These are phyloP conservation scores for Cephus runcator DNA, from an alignment of 2,888 invertebrate species.

Conservation along the genomic window DNA sequence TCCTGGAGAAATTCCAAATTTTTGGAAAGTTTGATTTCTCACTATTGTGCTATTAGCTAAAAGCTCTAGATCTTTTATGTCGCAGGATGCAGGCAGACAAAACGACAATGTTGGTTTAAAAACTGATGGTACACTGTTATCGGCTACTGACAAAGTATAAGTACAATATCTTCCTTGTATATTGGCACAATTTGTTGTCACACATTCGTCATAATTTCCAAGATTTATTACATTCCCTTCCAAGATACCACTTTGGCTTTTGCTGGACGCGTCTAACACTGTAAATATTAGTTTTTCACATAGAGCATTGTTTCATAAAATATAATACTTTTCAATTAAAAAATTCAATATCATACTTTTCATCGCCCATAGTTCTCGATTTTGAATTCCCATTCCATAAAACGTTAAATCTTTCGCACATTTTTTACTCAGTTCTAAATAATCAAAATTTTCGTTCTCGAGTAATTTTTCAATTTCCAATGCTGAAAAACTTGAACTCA, in stretches of 20 bases:
- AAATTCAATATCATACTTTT: neutral
- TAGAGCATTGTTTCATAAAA: too few species aligned
- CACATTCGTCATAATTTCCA: conserved; percentile 67
- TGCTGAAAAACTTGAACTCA: too few species aligned
- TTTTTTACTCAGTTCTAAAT: neutral
- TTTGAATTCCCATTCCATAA: neutral
- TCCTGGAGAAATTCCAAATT: neutral
- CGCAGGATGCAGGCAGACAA: conserved; percentile 65
- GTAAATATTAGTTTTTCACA: conserved; percentile 27
- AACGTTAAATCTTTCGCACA: neutral
- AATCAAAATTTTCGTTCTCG: too few species aligned
- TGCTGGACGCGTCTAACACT: conserved; percentile 68
- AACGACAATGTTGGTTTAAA: conserved; percentile 58
- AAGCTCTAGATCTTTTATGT: conserved; percentile 44
- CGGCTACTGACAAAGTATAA: conserved; percentile 43
- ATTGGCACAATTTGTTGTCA: conserved; percentile 39
- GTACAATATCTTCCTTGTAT: conserved; percentile 65
- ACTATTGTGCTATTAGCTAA: conserved; percentile 18
- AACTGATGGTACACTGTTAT: conserved; percentile 34
- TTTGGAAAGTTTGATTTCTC: neutral
- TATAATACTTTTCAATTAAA: too few species aligned
- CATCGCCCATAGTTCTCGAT: neutral
- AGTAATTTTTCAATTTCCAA: too few species aligned
- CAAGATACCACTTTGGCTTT: conserved; percentile 65
- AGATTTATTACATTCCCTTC: conserved; percentile 63